A percentile compares a stretch with the other conserved stretches of the same genome.
phyloP scores from a whole-genome alignment of 1,140 invertebrate genomes.

The Anadara kagoshimensis region DNA sequence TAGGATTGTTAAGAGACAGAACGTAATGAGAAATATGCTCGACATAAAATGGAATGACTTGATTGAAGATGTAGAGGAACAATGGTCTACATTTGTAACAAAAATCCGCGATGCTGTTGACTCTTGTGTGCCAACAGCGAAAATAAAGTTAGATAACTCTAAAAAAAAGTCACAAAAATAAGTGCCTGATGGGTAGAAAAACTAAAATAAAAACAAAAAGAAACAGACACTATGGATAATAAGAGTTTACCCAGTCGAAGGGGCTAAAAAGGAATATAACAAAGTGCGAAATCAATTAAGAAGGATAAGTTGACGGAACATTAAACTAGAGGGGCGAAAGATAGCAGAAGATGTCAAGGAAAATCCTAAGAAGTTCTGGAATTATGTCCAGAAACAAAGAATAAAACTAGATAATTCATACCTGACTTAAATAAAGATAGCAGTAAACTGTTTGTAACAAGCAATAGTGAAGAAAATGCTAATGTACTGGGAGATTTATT shows the following conservation, averaged over 20 bases:
- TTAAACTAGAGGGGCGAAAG: not conserved
- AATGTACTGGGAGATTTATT: constrained; percentile 23
- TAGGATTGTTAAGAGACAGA: no score
- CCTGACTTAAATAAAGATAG: not conserved
- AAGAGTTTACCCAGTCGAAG: not conserved
- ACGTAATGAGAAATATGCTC: no score
- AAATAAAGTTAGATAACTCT: not conserved
- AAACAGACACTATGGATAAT: constrained; percentile 2
- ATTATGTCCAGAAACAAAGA: constrained; percentile 16
- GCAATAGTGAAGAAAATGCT: constrained; percentile 9
- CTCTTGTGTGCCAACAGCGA: not conserved
- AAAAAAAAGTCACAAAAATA: not conserved
- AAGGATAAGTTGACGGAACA: not conserved
- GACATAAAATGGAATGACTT: no score
- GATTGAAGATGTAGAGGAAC: constrained; percentile 2
- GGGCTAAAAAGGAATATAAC: constrained; percentile 3
- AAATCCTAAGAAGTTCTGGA: constrained; percentile 11
- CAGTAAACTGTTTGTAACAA: no score
- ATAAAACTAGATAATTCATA: constrained; percentile 6
- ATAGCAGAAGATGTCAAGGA: not conserved
- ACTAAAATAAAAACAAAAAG: not conserved
- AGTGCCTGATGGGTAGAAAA: not conserved
- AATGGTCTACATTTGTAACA: not conserved
- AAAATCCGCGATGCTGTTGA: constrained; percentile 1
- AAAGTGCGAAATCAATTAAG: constrained; percentile 11